Conservation (phyloP, 2,113 vertebrate species). For the Rhabdomys dilectus region DNA sequence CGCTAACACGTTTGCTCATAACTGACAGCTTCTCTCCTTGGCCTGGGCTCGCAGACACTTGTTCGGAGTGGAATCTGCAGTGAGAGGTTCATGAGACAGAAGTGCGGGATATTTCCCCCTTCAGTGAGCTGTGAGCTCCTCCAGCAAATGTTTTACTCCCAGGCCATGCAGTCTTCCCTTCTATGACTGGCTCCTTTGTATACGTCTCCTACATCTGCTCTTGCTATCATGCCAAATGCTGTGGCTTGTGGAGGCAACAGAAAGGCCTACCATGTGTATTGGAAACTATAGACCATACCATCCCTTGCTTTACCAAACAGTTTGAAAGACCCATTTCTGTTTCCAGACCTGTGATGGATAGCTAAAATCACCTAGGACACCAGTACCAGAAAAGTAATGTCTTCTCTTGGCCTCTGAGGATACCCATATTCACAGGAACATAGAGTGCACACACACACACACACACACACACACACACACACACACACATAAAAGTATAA, state of each 20-base stretch:
- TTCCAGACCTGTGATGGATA: not conserved
- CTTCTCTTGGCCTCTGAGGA: not conserved
- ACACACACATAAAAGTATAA: not conserved
- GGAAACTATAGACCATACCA: not conserved
- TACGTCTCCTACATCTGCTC: not conserved
- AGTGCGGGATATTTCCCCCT: too few species aligned
- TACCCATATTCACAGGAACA: not conserved
- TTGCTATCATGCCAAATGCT: not conserved
- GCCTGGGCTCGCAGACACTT: not conserved
- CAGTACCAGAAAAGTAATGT: not conserved
- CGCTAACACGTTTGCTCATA: accelerated
- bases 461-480: not conserved
- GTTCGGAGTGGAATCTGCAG: too few species aligned
- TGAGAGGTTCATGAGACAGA: not conserved
- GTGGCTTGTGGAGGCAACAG: not conserved
- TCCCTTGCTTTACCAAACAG: not conserved
- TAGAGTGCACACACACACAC: not conserved
- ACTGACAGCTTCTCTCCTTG: too few species aligned
- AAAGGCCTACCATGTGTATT: not conserved
- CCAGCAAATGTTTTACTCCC: not conserved
- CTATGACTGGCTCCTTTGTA: accelerated
- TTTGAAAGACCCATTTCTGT: not conserved
- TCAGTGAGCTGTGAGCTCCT: not conserved
- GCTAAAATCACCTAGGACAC: not conserved
- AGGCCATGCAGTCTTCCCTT: not conserved